phyloP scores from a whole-genome alignment of 2,113 vertebrate species.

The Laterallus jamaicensis region DNA sequence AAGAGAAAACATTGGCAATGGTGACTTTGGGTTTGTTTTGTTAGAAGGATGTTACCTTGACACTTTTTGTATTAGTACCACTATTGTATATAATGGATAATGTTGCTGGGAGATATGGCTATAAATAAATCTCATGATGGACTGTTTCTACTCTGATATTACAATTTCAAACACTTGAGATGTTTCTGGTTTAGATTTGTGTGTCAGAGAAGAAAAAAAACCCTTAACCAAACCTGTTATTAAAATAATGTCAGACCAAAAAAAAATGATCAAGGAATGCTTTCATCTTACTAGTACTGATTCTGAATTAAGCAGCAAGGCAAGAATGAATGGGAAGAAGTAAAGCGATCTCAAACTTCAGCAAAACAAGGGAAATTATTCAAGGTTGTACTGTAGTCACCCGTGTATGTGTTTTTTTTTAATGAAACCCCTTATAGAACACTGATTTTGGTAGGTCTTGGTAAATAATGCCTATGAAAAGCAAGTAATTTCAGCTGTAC shows the following conservation, averaged over 20 bases:
- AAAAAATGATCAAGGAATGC: not conserved
- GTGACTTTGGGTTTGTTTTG: not conserved
- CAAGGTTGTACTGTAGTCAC: not conserved
- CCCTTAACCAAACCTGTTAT: not conserved
- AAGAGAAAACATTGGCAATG: not conserved
- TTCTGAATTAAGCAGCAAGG: not conserved
- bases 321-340: not conserved
- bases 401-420: not conserved
- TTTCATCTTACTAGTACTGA: not conserved
- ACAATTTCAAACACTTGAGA: not conserved
- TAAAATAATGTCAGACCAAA: not conserved
- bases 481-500: not conserved
- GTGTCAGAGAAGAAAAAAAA: not conserved
- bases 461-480: not conserved
- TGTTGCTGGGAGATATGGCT: not conserved
- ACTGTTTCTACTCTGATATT: not conserved
- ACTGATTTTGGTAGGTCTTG: not conserved
- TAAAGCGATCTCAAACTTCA: not conserved
- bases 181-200: not conserved
- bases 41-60: not conserved
- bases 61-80: not conserved
- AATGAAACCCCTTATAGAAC: not conserved
- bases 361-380: not conserved
- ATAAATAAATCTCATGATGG: not conserved
- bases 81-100: not conserved